Evolutionary conservation across 2,888 invertebrate genomes (phyloP), one percentile per base, ranked within the genome.

Genomic region (Synanthedon myopaeformis): DNA sequence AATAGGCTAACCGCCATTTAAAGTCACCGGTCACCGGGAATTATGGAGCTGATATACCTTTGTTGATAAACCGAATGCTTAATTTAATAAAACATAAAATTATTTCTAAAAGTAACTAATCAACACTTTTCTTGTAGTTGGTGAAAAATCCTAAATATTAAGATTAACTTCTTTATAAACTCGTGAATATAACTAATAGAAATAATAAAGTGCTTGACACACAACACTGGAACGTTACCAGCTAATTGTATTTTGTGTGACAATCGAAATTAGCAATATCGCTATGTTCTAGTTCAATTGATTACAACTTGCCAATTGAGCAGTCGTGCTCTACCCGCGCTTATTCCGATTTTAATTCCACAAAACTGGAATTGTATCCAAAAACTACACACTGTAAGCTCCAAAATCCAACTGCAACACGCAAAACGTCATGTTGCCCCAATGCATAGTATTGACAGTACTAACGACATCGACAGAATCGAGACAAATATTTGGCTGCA

Each of bases 381-480:
- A 61, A 59, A 56, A 57, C 56, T 53, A 10, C 10, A 62, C 55
- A 56, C 53, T 52, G 57, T 60, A 67, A 65, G 69, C 66, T 58
- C 55, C 63, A 70, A 64, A 67, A 64, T 74, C 60, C 55, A 58
- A 60, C 53, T 54, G 50, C 56, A 13, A 13, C 2, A 52, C 57
- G 59, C 57, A 56, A 65, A 66, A 57, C 64, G 61, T 65, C 65
- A 64, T 69, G 70, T 67, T 72, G 72, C 75, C 73, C 75, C 74
- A 74, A 72, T 73, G 73, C 69, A 77, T 69, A 28, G 64, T 82
- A 80, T 83, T 83, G 82, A 83, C 82, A 78, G 74, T 72, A 76
- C 81, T 81, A 81, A 80, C 79, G 77, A 74, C 76, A 71, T 69
- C 61, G 72, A 72, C 75, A 65, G 72, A 75, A 80, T 70, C 70